Evolutionary conservation across 2,888 invertebrate species (phyloP).

Genomic region (Dascillus cervinus): DNA sequence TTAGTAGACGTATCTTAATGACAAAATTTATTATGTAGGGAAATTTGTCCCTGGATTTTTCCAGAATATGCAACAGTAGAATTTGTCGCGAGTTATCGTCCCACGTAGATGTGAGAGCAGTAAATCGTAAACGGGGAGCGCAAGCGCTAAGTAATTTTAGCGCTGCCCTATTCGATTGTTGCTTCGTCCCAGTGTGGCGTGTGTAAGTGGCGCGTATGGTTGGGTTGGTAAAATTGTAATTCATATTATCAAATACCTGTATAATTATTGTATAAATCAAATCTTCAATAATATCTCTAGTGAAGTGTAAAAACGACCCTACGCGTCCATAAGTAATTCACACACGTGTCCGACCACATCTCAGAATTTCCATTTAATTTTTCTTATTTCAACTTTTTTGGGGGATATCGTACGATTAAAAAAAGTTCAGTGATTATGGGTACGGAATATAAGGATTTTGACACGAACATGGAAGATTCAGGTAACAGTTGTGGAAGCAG

Average conservation of each 20-base stretch:
- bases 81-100: background rate
- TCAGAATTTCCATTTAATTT: too few species aligned
- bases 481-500: conserved; percentile 43
- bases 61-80: conserved; percentile 4
- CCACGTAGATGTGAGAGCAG: too few species aligned
- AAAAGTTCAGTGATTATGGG: conserved; percentile 33
- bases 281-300: too few species aligned
- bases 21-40: too few species aligned
- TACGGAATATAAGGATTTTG: conserved; percentile 37
- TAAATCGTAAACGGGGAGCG: conserved; percentile 3
- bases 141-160: conserved; percentile 8
- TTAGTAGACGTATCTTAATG: too few species aligned
- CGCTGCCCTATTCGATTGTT: conserved; percentile 21
- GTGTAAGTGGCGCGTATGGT: conserved; percentile 32
- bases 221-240: conserved; percentile 16
- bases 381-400: too few species aligned
- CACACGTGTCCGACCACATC: too few species aligned
- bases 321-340: too few species aligned
- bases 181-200: conserved; percentile 34
- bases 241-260: background rate
- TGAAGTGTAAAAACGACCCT: too few species aligned
- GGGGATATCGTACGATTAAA: too few species aligned
- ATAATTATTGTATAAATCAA: too few species aligned
- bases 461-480: conserved; percentile 40
- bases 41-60: conserved; percentile 1